Base-by-base conservation (phyloP, 2,797 vertebrate genomes). In the Ptychadena robeensis region DNA sequence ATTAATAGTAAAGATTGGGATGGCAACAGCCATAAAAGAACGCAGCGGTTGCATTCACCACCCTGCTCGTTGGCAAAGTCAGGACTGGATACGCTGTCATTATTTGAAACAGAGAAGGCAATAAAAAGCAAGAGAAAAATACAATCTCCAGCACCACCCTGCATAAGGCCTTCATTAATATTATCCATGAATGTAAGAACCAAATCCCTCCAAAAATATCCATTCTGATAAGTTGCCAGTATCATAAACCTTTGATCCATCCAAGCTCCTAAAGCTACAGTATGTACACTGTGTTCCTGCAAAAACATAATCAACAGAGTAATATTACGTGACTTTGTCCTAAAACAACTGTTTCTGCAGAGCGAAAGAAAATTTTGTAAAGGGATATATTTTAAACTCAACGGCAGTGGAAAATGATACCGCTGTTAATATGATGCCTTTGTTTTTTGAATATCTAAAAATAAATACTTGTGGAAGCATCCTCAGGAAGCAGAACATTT, bases 201-300 rank as follows among this genome's bases (percentile, higher is more conserved):
- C 15, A 82, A 76, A 82, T 82, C 57, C 30, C 70, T 82, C 73
- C 57, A 77, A 82, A 82, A 82, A 82, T 77, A 82, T 53, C 66
- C 22, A 77, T 82, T 77, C 66, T 59, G 65, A 82, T 82, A 77
- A 34, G 73, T 70, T 82, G 81, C 66, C 73, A 77, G 73, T 77
- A 82, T 82, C 28, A 70, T 77, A 82, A 82, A 77, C 65, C 53
- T 34, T 82, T 82, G 67, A 77, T 77, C 73, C 73, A 76, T 82
- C 73, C 66, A 76, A 71, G 68, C 73, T 81, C 38, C 35, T 82
- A 82, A 76, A 69, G 65, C 73, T 70, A 34, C 53, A 70, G 25
- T 48, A 28, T 28, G 66, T 76, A 82, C 72, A 70, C 48, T 44
- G 66, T 70, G 73, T 82, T 82, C 73, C 73, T 61, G 73, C 44